phyloP scores from a whole-genome alignment of 2,888 invertebrate species.

The Dynastes tityus region DNA sequence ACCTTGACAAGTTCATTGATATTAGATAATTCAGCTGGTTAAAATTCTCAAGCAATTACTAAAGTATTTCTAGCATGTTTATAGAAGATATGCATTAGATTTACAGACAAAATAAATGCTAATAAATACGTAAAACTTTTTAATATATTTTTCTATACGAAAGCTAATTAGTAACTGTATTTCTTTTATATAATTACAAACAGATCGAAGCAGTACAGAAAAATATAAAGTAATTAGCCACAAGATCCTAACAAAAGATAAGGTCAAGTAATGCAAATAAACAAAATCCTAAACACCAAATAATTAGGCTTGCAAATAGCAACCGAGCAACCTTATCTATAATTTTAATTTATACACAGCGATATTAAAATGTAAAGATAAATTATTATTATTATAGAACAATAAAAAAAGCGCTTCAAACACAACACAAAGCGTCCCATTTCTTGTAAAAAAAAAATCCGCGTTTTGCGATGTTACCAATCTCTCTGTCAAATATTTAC shows the following conservation, averaged over 20 bases:
- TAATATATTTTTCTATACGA: neutral
- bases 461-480: too few relatives aligned
- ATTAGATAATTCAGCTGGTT: slow-evolving; percentile 25
- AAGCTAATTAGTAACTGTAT: too few relatives aligned
- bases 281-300: too few relatives aligned
- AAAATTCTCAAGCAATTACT: slow-evolving; percentile 16
- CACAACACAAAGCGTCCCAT: too few relatives aligned
- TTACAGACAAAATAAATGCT: slow-evolving; percentile 18
- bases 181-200: too few relatives aligned
- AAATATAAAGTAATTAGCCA: too few relatives aligned
- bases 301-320: too few relatives aligned
- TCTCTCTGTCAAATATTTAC: too few relatives aligned
- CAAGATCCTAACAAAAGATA: too few relatives aligned
- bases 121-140: neutral
- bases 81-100: neutral
- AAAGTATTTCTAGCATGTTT: neutral
- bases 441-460: too few relatives aligned
- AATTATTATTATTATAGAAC: neutral
- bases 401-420: neutral
- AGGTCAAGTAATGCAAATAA: too few relatives aligned
- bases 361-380: slow-evolving; percentile 26
- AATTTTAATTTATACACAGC: slow-evolving; percentile 16
- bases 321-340: neutral
- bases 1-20: slow-evolving; percentile 23
- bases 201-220: too few relatives aligned